Evolutionary conservation across 2,797 vertebrate genomes (phyloP), one percentile per base, ranked within the genome.

Genomic region (Pseudocheirus occidentalis): DNA sequence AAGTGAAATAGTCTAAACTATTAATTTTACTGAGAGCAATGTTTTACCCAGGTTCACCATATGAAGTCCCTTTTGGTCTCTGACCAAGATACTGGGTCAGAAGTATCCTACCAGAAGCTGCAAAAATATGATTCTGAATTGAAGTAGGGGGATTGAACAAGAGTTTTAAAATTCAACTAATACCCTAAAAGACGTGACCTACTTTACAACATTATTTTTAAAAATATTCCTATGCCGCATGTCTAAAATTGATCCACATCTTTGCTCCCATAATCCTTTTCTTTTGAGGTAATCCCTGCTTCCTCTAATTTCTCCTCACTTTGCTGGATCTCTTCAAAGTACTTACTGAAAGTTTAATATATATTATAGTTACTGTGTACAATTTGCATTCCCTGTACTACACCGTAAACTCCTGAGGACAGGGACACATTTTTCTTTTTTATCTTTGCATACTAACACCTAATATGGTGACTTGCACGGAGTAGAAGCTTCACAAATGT

Each of bases 141-240:
- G 98, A 34, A 97, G 92, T 53, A 96, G 91, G 97, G 94, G n/a
- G 93, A 92, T 97, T 97, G 95, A 93, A 57, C 34, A 89, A 14
- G 24, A 94, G 54, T 91, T 97, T 97, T 95, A 96, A 6, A 97
- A 34, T 96, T 98, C 96, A 95, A 95, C 91, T 97, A 97, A 98
- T 94, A 95, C 73, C 94, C 95, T 95, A 96, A 0, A 13, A 95
- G 31, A 52, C 89, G 96, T 96, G 92, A 92, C 24, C 90, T 40
- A 97, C 97, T 96, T 97, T 93, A 97, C 96, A 59, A 52, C 81
- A 96, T 97, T 96, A 98, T 12, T 55, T 57, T 91, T 97, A 91
- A 66, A 46, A 87, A 4, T 46, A 46, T 87, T 27, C 73, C 24
- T 87, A 46, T 87, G 40, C 40, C 21, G 24, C 7, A 46, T 81